Base-by-base conservation (phyloP, 2,888 invertebrate genomes). In the Drosophila gaucha region DNA sequence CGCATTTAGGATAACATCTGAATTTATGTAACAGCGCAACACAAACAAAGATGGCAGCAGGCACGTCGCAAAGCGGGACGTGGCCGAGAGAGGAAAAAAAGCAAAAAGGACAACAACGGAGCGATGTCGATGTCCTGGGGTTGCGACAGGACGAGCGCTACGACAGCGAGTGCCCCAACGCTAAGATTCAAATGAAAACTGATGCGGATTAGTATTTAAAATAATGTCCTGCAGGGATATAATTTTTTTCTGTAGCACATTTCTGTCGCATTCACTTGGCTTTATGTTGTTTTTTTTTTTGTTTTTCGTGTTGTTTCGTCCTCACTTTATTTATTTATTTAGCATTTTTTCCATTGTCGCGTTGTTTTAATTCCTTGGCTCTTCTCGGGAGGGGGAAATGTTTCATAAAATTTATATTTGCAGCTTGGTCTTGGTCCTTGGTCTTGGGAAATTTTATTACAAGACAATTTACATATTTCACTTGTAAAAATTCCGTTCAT, bases 181-280 rank as follows among this genome's bases (percentile, higher is more conserved):
- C 59, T 68, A 80, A 78, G 74, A 87, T 85, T 78, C 89, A 83
- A 85, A 89, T 89, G 84, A 90, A 90, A 90, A 90, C 90, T 90
- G 90, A 88, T 90, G 89, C 89, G 90, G 90, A 90, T 90, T 90
- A 90, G 90, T 90, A 89, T 90, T 89, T 90, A 87, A 90, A 90
- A 90, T 90, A 90, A 90, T 90, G 90, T 90, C 90, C 90, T 90
- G 89, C 90, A 90, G 89, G 88, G 90, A 90, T 89, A 90, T 90
- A 88, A 89, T 83, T 90, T 84, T 78, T 71, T 82, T 46, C 67
- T 67, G 47, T 26, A 51, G 67, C 35, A 58, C 77, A 71, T 67
- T 73, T 66, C 66, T 70, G 66, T 67, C 73, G 65, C 69, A 68
- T 57, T 64, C 66, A 54, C 51, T 76, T 83, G 68, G 62, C 47